Conservation (phyloP, 2,888 invertebrate genomes). For the Volucella inanis region DNA sequence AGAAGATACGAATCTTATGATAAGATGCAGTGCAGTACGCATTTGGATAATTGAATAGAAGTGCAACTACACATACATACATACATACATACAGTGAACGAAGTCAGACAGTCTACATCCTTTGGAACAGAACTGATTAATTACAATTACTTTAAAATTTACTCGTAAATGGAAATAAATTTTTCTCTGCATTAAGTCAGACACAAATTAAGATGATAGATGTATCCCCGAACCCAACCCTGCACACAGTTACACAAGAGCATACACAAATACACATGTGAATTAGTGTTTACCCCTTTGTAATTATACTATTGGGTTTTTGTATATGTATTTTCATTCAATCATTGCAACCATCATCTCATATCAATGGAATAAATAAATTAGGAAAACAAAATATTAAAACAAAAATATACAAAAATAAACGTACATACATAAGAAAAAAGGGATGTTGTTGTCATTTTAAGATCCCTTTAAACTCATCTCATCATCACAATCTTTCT, state of each 20-base stretch:
- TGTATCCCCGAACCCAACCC: constrained; percentile 30
- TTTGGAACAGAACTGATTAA: constrained; percentile 74
- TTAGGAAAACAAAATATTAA: constrained; percentile 49
- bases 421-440: constrained; percentile 40
- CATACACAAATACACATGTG: constrained; percentile 4
- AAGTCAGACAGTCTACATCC: constrained; percentile 62
- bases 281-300: constrained; percentile 55
- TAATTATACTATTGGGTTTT: constrained; percentile 52
- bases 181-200: constrained; percentile 3
- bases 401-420: constrained; percentile 32
- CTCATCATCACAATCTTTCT: too few relatives aligned
- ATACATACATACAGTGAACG: constrained; percentile 8
- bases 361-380: constrained; percentile 49
- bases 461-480: too few relatives aligned
- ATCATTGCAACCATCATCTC: constrained; percentile 56
- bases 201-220: constrained; percentile 7
- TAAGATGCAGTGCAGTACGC: constrained; percentile 37
- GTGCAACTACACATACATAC: too few relatives aligned
- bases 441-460: constrained; percentile 16
- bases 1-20: constrained; percentile 68
- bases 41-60: too few relatives aligned
- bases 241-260: constrained; percentile 18
- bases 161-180: constrained; percentile 22
- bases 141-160: constrained; percentile 56
- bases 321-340: constrained; percentile 48